Evolutionary conservation across 2,113 vertebrate genomes (phyloP), one percentile per base, ranked within the genome.

Genomic region (Sorex araneus): DNA sequence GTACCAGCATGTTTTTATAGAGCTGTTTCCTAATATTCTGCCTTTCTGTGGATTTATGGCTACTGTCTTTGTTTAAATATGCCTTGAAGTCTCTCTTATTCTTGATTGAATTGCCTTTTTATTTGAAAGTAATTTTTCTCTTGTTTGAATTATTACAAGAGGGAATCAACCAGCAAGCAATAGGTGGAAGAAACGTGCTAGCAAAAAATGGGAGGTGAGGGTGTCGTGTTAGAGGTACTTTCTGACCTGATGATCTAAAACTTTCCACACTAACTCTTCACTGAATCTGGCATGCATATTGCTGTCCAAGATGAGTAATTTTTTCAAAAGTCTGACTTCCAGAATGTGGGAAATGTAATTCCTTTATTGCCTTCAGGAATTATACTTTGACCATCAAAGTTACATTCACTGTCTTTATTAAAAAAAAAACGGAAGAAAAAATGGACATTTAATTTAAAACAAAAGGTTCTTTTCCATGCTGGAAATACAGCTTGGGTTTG

Each of bases 61-160:
- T 54, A 21, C 18, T 10, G 10, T 92, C 83, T 95, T 71, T 47
- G 32, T 69, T 94, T 92, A 87, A 94, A 77, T 73, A 40, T 73
- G 81, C 9, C 70, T 47, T 36, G 64, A 86, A 89, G 34, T n/a
- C 18, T 60, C 60, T 43, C 71, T 64, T 84, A n/a, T 79, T 32
- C 28, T 83, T 83, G 57, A 79, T 1, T 43, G 43, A 74, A 80
- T 27, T 75, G 23, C 11, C 23, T 19, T 84, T 87, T 69, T 64
- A 79, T 87, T 90, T 84, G 6, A 79, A 78, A 84, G 73, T 36
- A 54, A 64, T 86, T 87, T 81, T 82, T 30, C 16, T 90, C 28
- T 90, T 64, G 63, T n/a, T 6, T 87, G 60, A 85, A n/a, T 82
- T 84, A 60, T 10, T 82, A 50, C 50, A 71, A 79, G 23, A 5